Evolutionary conservation across 1,140 invertebrate species (phyloP).

Genomic region (Drosophila nebulosa): DNA sequence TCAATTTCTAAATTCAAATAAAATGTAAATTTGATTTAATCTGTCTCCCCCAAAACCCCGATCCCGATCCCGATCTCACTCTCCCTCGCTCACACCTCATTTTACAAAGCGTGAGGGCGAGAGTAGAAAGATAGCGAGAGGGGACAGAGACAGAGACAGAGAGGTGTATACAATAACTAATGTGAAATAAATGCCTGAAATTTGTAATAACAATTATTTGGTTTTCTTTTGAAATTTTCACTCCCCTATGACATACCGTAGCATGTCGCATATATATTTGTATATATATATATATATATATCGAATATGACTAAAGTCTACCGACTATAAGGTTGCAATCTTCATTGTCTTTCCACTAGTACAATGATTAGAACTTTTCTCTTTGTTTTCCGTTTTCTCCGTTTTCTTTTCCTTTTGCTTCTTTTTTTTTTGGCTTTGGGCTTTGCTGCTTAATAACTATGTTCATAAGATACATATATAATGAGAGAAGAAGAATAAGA

Average conservation of each 20-base stretch:
- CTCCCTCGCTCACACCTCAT: background rate
- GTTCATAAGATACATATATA: conserved; percentile 36
- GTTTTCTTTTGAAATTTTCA: background rate
- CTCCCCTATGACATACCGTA: background rate
- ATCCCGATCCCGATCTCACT: background rate
- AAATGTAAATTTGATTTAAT: conserved; percentile 1
- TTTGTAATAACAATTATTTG: conserved; percentile 31
- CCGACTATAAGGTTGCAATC: conserved; percentile 36
- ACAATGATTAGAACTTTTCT: too few relatives aligned
- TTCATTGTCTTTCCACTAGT: conserved; percentile 15
- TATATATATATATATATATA: conserved; percentile 33
- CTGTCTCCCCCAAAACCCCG: background rate
- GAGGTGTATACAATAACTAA: background rate
- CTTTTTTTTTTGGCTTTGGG: conserved; percentile 1
- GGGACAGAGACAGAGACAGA: background rate
- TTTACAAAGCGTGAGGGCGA: background rate
- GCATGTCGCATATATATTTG: too few relatives aligned
- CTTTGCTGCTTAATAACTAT: conserved; percentile 28
- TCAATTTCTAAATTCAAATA: background rate
- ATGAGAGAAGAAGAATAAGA: background rate
- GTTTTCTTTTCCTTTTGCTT: background rate
- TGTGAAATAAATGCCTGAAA: conserved; percentile 46
- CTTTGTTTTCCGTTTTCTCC: too few relatives aligned
- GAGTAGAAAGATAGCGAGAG: background rate
- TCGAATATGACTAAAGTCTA: conserved; percentile 19